These are phyloP conservation scores for Uromys caudimaculatus DNA, from an alignment of 2,797 vertebrate species.

Conservation along the genomic window DNA sequence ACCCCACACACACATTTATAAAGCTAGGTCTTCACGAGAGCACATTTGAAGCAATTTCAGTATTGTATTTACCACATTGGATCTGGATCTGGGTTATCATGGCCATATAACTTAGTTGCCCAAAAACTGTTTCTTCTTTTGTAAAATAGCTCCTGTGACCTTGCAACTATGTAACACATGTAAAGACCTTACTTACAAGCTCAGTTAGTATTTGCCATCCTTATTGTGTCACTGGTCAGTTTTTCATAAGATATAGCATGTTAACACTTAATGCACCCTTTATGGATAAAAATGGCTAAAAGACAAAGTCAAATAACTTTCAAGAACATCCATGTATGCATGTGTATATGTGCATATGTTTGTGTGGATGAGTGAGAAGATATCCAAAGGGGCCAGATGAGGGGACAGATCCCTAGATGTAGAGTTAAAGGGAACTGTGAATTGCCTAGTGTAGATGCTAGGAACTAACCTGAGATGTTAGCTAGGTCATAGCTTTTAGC, in stretches of 20 bases:
- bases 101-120: neutral
- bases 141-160: neutral
- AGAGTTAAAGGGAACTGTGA: neutral
- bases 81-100: neutral
- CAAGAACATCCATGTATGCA: neutral
- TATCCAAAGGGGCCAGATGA: neutral
- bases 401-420: neutral
- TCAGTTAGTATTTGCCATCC: neutral
- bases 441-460: neutral
- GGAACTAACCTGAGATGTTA: neutral
- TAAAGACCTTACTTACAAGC: neutral
- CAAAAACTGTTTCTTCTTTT: neutral
- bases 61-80: neutral
- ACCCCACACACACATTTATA: neutral
- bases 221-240: neutral
- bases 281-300: neutral
- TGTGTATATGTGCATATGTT: neutral
- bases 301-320: constrained; percentile 7
- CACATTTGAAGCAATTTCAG: neutral
- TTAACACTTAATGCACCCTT: neutral
- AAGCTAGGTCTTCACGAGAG: neutral
- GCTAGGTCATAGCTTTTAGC: neutral
- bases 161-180: neutral
- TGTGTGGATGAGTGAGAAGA: neutral
- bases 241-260: neutral